Percentiles rank a stretch among this genome's conserved stretches.
These are phyloP conservation scores for Salmo trutta DNA, from an alignment of 2,797 vertebrate genomes.

Conservation along the genomic window DNA sequence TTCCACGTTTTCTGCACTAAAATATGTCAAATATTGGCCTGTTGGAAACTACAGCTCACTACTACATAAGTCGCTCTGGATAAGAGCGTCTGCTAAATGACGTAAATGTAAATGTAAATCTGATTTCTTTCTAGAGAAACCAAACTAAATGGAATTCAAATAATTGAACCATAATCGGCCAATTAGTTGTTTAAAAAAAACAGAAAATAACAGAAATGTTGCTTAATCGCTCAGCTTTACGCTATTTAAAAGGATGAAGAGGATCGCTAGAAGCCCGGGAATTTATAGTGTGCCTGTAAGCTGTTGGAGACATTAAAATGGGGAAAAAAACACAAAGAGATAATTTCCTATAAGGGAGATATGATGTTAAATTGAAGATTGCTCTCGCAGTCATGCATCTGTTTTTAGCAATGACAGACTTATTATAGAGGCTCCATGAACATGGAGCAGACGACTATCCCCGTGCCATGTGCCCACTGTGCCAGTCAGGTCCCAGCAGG, in stretches of 20 bases:
- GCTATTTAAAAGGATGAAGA: conserved; percentile 32
- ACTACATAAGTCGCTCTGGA: too few species aligned
- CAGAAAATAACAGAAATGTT: too few species aligned
- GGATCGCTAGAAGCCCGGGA: conserved; percentile 19
- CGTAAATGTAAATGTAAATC: too few species aligned
- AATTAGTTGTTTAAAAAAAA: too few species aligned
- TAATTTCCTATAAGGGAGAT: conserved; percentile 40
- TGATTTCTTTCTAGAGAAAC: too few species aligned
- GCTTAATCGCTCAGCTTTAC: too few species aligned
- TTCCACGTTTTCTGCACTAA: too few species aligned
- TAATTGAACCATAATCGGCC: too few species aligned
- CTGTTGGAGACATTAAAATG: conserved; percentile 56
- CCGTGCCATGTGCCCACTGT: neutral
- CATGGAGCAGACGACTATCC: neutral
- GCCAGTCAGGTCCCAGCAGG: neutral
- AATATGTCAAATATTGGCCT: too few species aligned
- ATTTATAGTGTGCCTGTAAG: conserved; percentile 44
- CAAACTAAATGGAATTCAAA: too few species aligned
- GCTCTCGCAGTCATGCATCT: conserved; percentile 46
- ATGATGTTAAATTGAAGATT: conserved; percentile 43
- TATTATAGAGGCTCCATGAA: conserved; percentile 3
- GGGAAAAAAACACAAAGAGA: conserved; percentile 51
- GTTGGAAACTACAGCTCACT: too few species aligned
- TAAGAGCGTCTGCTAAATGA: too few species aligned
- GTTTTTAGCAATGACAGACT: conserved; percentile 23